These are phyloP conservation scores for Eupeodes luniger DNA, from an alignment of 2,888 invertebrate species.

Conservation along the genomic window DNA sequence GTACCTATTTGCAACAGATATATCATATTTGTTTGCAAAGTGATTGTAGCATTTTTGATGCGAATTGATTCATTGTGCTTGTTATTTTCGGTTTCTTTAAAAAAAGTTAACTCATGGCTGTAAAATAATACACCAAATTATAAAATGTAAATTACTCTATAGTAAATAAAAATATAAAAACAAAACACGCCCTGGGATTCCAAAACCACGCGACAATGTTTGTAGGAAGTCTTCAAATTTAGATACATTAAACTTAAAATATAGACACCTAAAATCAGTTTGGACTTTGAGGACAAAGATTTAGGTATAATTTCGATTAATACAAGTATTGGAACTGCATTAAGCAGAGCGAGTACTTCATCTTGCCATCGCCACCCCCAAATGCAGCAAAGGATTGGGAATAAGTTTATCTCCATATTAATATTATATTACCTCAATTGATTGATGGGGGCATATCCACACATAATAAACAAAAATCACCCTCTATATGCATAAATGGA, in stretches of 20 bases:
- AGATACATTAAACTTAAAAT: too few species aligned
- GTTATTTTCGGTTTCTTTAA: too few species aligned
- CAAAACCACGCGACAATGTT: neutral
- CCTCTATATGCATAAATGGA: too few species aligned
- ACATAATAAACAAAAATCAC: neutral
- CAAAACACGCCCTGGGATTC: neutral
- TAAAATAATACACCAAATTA: too few species aligned
- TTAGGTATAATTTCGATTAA: neutral
- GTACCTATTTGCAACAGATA: too few species aligned
- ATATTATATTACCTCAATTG: slow-evolving; percentile 1
- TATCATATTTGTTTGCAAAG: too few species aligned
- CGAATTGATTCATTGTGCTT: too few species aligned
- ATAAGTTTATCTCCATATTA: slow-evolving; percentile 20
- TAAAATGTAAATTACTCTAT: too few species aligned
- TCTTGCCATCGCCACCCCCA: neutral
- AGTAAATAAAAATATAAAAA: neutral
- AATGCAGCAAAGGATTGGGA: neutral
- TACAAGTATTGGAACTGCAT: neutral
- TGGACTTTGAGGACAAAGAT: slow-evolving; percentile 24
- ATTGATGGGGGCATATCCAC: neutral
- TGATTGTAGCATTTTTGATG: too few species aligned
- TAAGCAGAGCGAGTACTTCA: too few species aligned
- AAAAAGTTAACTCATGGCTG: too few species aligned
- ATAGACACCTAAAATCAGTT: slow-evolving; percentile 39
- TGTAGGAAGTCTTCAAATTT: neutral